These are phyloP conservation scores for Hypothenemus hampei DNA, from an alignment of 1,140 invertebrate genomes.

Conservation along the genomic window DNA sequence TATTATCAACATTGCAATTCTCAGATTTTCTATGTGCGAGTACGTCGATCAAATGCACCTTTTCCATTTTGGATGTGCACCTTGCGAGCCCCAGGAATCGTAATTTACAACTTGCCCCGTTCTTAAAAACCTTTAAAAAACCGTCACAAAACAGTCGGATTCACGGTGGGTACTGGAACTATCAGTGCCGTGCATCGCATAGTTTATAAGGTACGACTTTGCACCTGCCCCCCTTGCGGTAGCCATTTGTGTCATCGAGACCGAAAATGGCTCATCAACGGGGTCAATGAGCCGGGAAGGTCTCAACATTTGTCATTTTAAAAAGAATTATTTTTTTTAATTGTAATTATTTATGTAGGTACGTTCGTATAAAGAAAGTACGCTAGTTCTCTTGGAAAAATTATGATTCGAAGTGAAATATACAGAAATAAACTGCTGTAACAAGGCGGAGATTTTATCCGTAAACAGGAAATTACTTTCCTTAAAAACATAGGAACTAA, in stretches of 20 bases:
- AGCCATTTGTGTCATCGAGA: conserved; percentile 6
- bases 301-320: too few species aligned
- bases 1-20: too few species aligned
- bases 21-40: too few species aligned
- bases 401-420: too few species aligned
- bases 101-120: conserved; percentile 11
- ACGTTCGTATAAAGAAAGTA: too few species aligned
- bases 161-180: conserved; percentile 23
- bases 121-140: conserved; percentile 19
- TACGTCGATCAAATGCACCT: conserved; percentile 6
- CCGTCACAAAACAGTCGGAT: conserved; percentile 27
- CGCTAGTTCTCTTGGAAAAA: too few species aligned
- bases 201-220: conserved; percentile 12
- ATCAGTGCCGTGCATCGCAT: conserved; percentile 22
- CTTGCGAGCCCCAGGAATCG: conserved; percentile 11
- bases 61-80: conserved; percentile 5
- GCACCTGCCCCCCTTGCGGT: conserved; percentile 13
- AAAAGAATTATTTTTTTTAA: too few species aligned
- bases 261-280: conserved; percentile 3
- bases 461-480: conserved; percentile 11
- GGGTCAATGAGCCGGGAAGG: conserved; percentile 7
- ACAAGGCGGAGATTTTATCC: too few species aligned
- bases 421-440: too few species aligned
- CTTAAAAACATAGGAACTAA: neutral
- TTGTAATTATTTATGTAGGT: too few species aligned